Percentiles rank a stretch among this genome's conserved stretches.
Evolutionary conservation across 1,140 invertebrate species (phyloP).

Genomic region (Lepidotrigona ventralis): DNA sequence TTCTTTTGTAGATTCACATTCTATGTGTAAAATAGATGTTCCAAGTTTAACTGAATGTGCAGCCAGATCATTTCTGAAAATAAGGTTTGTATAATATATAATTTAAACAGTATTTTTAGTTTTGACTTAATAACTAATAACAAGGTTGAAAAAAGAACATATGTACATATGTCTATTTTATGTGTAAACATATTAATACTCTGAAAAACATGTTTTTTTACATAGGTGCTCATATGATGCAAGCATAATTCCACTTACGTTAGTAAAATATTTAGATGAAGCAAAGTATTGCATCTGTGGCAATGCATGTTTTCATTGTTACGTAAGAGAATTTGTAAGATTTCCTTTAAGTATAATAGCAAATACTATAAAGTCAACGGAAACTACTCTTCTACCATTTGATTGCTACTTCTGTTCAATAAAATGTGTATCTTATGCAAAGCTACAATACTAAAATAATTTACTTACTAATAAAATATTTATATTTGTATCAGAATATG

Average conservation of each 20-base stretch:
- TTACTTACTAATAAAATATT: neutral
- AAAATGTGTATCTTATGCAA: constrained; percentile 73
- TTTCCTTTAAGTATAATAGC: constrained; percentile 77
- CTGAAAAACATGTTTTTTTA: constrained; percentile 49
- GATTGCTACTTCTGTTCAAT: constrained; percentile 84
- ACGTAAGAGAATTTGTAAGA: constrained; percentile 72
- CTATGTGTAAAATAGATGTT: constrained; percentile 62
- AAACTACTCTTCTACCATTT: constrained; percentile 75
- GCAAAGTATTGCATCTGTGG: constrained; percentile 84
- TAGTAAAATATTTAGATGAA: constrained; percentile 83
- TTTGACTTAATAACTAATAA: neutral
- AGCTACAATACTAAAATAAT: neutral
- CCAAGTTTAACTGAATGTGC: constrained; percentile 67
- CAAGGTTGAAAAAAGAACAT: neutral
- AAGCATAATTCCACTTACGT: constrained; percentile 82
- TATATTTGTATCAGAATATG: neutral
- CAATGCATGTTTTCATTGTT: constrained; percentile 81
- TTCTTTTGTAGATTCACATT: constrained; percentile 53
- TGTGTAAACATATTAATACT: neutral
- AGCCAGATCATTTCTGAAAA: constrained; percentile 68
- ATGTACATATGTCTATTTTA: neutral
- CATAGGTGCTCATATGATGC: constrained; percentile 80
- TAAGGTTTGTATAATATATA: constrained; percentile 71
- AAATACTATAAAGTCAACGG: constrained; percentile 76
- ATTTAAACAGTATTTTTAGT: constrained; percentile 6